Conservation (phyloP, 2,113 vertebrate genomes). For the Neomonachus schauinslandi region DNA sequence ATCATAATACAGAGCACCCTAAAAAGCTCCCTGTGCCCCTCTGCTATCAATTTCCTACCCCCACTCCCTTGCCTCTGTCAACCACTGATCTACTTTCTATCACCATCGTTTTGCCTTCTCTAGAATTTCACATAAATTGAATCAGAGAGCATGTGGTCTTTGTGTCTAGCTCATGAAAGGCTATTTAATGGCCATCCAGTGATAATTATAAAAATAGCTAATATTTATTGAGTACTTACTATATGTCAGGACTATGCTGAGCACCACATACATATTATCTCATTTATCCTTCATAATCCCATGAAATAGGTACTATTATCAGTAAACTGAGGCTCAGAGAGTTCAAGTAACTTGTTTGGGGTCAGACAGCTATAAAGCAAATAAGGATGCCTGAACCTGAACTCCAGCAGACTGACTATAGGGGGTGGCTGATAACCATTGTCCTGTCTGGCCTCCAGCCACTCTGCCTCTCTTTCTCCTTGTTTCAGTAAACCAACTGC, state of each 20-base stretch:
- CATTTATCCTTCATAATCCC: not conserved
- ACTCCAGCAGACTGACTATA: not conserved
- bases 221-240: not conserved
- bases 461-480: not conserved
- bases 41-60: not conserved
- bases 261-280: not conserved
- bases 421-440: not conserved
- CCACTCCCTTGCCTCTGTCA: not conserved
- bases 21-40: not conserved
- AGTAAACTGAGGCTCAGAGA: not conserved
- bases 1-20: not conserved
- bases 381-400: not conserved
- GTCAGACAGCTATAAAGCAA: not conserved
- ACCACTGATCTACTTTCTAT: not conserved
- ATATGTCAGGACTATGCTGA: not conserved
- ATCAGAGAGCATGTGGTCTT: not conserved
- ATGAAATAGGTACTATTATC: not conserved
- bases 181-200: not conserved
- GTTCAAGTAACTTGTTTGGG: not conserved
- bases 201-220: slow-evolving; percentile 11
- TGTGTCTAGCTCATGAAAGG: not conserved
- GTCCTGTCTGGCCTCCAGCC: not conserved
- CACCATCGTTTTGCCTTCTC: not conserved
- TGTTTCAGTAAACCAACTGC: not conserved
- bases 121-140: slow-evolving; percentile 30